These are phyloP conservation scores for Odontamblyopus lacepedii DNA, from an alignment of 2,797 vertebrate genomes.

Conservation along the genomic window DNA sequence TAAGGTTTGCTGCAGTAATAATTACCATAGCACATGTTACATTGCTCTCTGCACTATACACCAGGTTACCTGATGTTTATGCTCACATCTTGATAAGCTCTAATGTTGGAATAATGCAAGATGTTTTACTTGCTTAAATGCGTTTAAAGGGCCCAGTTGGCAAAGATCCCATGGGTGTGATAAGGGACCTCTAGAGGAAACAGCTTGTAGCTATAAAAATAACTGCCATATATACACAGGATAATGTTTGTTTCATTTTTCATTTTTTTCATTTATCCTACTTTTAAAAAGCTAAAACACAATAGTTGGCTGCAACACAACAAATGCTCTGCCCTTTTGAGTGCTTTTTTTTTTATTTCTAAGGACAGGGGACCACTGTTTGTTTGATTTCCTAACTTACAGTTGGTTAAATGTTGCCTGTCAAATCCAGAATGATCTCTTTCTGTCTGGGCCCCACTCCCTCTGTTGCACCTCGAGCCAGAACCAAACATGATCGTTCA, in stretches of 20 bases:
- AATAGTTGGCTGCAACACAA: not conserved
- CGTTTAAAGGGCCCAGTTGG: slow-evolving; percentile 2
- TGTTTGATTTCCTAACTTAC: no score
- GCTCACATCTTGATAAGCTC: slow-evolving; percentile 52
- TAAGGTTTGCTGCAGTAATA: slow-evolving; percentile 56
- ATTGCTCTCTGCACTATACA: slow-evolving; percentile 40
- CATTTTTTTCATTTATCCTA: slow-evolving; percentile 26
- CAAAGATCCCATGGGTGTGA: slow-evolving; percentile 4
- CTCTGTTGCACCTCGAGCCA: no score
- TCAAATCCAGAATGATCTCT: no score
- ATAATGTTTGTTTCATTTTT: not conserved
- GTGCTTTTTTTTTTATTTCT: not conserved
- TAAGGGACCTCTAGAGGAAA: slow-evolving; percentile 2
- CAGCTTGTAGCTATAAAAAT: slow-evolving; percentile 4
- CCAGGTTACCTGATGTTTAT: slow-evolving; percentile 40
- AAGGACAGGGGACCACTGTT: not conserved
- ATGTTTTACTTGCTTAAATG: slow-evolving; percentile 8
- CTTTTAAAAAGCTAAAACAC: slow-evolving; percentile 30
- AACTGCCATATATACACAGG: not conserved
- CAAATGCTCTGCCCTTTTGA: not conserved
- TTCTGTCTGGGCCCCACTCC: no score
- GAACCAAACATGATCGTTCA: no score
- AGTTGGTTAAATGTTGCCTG: no score
- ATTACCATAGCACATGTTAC: slow-evolving; percentile 34
- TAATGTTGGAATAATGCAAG: slow-evolving; percentile 25